Conservation (phyloP, 2,888 invertebrate species). For the Lasioglossum malachurum region DNA sequence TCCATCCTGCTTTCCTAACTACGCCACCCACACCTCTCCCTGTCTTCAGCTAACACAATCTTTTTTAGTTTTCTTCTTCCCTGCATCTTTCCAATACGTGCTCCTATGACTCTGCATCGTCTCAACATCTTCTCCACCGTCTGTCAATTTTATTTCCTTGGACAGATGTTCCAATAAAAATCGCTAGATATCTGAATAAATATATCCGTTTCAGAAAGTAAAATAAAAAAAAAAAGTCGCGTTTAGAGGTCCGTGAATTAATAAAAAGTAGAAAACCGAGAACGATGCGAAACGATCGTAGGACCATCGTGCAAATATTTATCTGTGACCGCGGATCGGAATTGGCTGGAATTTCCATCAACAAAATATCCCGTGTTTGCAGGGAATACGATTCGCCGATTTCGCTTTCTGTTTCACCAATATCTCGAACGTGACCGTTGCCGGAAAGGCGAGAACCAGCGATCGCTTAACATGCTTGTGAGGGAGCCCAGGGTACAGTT, state of each 20-base stretch:
- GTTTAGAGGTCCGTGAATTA: not conserved
- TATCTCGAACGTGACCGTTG: not conserved
- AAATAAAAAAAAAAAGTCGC: not conserved
- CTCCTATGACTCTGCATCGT: too few species aligned
- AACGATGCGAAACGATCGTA: not conserved
- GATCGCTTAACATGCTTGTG: conserved; percentile 4
- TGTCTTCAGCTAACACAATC: too few species aligned
- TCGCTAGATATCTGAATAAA: not conserved
- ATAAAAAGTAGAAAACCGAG: too few species aligned
- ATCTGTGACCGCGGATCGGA: not conserved
- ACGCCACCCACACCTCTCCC: too few species aligned
- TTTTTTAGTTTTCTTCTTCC: too few species aligned
- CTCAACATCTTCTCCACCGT: too few species aligned
- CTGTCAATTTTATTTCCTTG: not conserved
- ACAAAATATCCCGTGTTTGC: not conserved
- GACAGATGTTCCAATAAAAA: not conserved
- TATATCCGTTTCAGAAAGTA: not conserved
- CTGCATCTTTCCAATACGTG: too few species aligned
- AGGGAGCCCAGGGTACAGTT: conserved; percentile 27
- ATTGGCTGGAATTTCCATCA: not conserved
- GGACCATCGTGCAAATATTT: not conserved
- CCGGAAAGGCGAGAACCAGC: conserved; percentile 21
- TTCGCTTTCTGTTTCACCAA: not conserved
- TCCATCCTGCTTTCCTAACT: too few species aligned
- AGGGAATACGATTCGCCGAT: not conserved